These are phyloP conservation scores for Brachymystax lenok DNA, from an alignment of 2,797 vertebrate genomes.

Conservation along the genomic window DNA sequence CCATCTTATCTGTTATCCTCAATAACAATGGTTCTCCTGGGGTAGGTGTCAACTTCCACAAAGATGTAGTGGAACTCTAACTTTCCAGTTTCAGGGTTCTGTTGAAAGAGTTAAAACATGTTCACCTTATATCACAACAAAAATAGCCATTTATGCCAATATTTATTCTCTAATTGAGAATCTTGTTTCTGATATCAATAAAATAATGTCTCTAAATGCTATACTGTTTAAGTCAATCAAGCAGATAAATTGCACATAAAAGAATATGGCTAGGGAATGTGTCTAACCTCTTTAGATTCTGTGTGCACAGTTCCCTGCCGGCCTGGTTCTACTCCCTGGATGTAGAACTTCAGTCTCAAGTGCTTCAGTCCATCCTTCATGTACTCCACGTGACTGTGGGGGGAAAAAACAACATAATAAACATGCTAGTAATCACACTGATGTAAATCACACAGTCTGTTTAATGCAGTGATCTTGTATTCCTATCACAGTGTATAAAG, in stretches of 20 bases:
- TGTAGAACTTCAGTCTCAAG: constrained; percentile 92
- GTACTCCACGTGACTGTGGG: constrained; percentile 84
- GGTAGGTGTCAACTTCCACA: constrained; percentile 88
- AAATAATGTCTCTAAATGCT: no score
- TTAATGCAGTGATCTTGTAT: not conserved
- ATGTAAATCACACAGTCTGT: not conserved
- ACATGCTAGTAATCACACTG: not conserved
- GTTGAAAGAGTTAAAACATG: constrained; percentile 36
- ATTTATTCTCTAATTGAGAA: no score
- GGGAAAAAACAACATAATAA: constrained; percentile 1
- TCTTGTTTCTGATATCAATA: no score
- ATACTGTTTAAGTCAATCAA: not conserved
- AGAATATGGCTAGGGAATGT: not conserved
- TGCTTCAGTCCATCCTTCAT: constrained; percentile 85
- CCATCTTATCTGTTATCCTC: constrained; percentile 86
- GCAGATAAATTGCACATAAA: not conserved
- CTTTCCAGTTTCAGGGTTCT: constrained; percentile 86
- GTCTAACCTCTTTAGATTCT: constrained; percentile 87
- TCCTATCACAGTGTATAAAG: not conserved
- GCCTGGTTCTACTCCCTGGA: constrained; percentile 89
- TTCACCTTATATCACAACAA: not conserved
- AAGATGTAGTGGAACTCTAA: constrained; percentile 91
- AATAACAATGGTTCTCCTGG: constrained; percentile 86
- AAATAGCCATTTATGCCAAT: not conserved
- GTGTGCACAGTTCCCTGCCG: constrained; percentile 87